These are phyloP conservation scores for Chrysocyon brachyurus DNA, from an alignment of 2,797 vertebrate species.

Conservation along the genomic window DNA sequence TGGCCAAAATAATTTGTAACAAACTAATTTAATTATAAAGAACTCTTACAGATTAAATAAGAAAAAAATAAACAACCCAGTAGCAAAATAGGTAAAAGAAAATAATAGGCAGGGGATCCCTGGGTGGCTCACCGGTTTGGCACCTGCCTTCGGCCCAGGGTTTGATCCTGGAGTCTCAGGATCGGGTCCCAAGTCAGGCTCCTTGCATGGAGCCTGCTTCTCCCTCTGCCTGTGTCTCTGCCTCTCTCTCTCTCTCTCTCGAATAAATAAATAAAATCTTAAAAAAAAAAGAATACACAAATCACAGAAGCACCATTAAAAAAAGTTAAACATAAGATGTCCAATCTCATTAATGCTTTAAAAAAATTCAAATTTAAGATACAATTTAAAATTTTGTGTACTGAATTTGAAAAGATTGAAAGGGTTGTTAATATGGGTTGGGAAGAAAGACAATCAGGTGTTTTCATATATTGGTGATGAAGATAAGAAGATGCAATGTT, in stretches of 20 bases:
- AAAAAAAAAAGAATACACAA: neutral
- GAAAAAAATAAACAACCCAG: neutral
- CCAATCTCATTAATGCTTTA: slow-evolving; percentile 35
- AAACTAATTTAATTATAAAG: slow-evolving; percentile 38
- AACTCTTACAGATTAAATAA: slow-evolving; percentile 42
- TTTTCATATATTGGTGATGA: neutral
- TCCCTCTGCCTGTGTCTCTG: too few relatives aligned
- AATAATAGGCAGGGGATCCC: neutral
- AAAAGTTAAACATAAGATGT: neutral
- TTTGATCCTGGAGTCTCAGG: too few relatives aligned
- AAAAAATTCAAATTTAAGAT: slow-evolving; percentile 35
- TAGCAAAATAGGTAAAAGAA: slow-evolving; percentile 35
- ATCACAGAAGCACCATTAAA: neutral
- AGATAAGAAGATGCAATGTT: neutral
- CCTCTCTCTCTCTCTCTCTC: too few relatives aligned
- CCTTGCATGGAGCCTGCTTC: too few relatives aligned
- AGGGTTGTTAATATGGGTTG: neutral
- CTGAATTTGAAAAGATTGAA: slow-evolving; percentile 43
- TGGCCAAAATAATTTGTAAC: neutral
- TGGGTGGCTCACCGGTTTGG: too few relatives aligned
- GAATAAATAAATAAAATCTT: neutral
- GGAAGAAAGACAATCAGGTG: neutral
- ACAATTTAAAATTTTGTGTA: neutral
- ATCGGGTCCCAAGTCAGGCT: too few relatives aligned
- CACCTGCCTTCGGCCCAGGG: too few relatives aligned